Conservation (phyloP, 2,113 vertebrate genomes). For the Rattus norvegicus region DNA sequence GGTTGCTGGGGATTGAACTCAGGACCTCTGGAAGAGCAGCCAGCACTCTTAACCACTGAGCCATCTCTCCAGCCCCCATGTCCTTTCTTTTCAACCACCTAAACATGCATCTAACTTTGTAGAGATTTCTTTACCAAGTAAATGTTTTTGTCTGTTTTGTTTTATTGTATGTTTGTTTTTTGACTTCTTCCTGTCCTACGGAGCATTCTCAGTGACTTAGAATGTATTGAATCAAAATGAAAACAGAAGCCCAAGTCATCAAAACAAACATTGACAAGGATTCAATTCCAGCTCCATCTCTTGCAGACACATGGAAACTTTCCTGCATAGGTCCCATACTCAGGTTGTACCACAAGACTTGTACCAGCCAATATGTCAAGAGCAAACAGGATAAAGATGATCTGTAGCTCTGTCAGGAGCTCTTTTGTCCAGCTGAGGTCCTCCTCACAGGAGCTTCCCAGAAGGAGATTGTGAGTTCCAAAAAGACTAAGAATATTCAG, state of each 20-base stretch:
- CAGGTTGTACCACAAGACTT: background rate
- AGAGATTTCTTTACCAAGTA: background rate
- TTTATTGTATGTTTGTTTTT: background rate
- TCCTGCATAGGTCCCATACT: background rate
- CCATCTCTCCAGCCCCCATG: too few relatives aligned
- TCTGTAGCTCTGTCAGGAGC: background rate
- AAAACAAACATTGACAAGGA: background rate
- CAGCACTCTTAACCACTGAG: too few relatives aligned
- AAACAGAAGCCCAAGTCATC: background rate
- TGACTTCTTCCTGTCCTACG: background rate
- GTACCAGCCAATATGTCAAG: background rate
- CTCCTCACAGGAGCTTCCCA: background rate
- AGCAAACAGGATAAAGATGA: background rate
- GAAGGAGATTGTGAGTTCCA: background rate
- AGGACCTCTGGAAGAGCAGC: too few relatives aligned
- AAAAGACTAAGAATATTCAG: background rate
- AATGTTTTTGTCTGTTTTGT: background rate
- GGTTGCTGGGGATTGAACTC: too few relatives aligned
- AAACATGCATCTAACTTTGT: background rate
- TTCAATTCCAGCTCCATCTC: background rate
- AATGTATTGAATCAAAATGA: background rate
- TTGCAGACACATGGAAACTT: background rate
- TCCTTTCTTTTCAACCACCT: constrained; percentile 23
- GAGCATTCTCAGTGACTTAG: background rate
- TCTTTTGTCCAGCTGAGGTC: background rate